Base-by-base conservation (phyloP, 2,113 vertebrate species). In the Motacilla tschutschensis region DNA sequence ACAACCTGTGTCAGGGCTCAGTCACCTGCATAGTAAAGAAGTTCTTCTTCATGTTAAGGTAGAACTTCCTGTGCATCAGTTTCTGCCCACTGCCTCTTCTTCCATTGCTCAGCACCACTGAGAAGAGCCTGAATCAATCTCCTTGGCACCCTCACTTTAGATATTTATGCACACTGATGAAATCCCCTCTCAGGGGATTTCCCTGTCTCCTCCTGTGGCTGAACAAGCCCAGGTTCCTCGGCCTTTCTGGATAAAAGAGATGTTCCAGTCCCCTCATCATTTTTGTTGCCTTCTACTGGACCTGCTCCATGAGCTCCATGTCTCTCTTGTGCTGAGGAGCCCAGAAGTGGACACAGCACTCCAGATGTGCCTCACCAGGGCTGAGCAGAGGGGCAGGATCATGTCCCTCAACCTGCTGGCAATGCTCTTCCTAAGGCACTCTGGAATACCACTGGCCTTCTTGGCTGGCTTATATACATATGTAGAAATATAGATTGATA, bases 1-100 rank as follows among this genome's bases (percentile, higher is more conserved):
- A 24, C 11, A 70, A 24, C 6, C 9, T 48, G 20, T 48, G 18
- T 4, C 17, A 12, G 64, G 2, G 35, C 14, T 18, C 0, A 0
- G 21, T 63, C 41, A 48, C 12, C 47, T 26, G 9, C 14, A 48
- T 10, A 18, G 12, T 19, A 55, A 54, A 33, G 3, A 60, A 48
- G 4, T 31, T 62, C 16, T 62, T 54, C 40, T 9, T 48, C 21
- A n/a, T 63, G 58, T 55, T 77, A 26, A 63, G 31, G 18, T 43
- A 26, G 26, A 63, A 43, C 21, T 70, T 63, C 3, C 25, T 28
- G 64, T 48, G 10, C 9, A 57, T 48, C 25, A 22, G 12, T 71
- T 57, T 50, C 18, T 71, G n/a, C 26, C 17, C 6, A 12, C 6
- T 48, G 8, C 25, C 25, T 70, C 26, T 35, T 35, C 9, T 55